Conservation (phyloP, 2,113 vertebrate genomes). For the Sinocyclocheilus rhinocerous region DNA sequence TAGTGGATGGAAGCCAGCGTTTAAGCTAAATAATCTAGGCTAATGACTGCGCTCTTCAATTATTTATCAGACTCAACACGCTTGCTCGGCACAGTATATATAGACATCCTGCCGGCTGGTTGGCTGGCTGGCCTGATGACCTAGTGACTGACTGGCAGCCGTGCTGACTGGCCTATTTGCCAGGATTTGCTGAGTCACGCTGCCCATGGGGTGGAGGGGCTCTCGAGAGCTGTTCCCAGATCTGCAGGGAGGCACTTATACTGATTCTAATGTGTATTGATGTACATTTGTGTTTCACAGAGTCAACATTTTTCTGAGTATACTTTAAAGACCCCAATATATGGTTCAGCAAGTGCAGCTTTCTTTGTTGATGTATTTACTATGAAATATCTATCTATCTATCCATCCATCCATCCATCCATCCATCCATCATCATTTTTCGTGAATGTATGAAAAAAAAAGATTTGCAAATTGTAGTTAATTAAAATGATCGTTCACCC, state of each 20-base stretch:
- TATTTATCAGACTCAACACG: conserved; percentile 40
- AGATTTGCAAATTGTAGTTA: no score
- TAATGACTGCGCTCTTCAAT: conserved; percentile 36
- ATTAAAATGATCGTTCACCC: no score
- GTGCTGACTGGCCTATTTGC: conserved; percentile 47
- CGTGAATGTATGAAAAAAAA: neutral
- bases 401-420: neutral
- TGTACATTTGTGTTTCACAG: conserved; percentile 28
- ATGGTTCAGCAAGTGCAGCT: neutral
- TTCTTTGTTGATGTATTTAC: neutral
- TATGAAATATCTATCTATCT: neutral
- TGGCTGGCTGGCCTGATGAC: conserved; percentile 41
- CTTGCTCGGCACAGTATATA: conserved; percentile 20
- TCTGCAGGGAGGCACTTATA: conserved; percentile 31
- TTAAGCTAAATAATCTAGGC: conserved; percentile 44
- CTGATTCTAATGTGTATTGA: conserved; percentile 29
- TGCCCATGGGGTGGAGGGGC: conserved; percentile 25
- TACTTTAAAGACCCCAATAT: neutral
- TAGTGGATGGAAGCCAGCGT: conserved; percentile 13
- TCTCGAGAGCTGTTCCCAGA: conserved; percentile 31
- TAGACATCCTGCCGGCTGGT: conserved; percentile 37
- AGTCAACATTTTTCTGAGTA: neutral
- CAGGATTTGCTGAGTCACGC: conserved; percentile 44
- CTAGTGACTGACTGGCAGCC: conserved; percentile 45
- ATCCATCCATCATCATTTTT: neutral